A percentile compares a stretch with the other conserved stretches of the same genome.
Evolutionary conservation across 2,113 vertebrate genomes (phyloP).

Genomic region (Cryptomyrus ogoouensis): DNA sequence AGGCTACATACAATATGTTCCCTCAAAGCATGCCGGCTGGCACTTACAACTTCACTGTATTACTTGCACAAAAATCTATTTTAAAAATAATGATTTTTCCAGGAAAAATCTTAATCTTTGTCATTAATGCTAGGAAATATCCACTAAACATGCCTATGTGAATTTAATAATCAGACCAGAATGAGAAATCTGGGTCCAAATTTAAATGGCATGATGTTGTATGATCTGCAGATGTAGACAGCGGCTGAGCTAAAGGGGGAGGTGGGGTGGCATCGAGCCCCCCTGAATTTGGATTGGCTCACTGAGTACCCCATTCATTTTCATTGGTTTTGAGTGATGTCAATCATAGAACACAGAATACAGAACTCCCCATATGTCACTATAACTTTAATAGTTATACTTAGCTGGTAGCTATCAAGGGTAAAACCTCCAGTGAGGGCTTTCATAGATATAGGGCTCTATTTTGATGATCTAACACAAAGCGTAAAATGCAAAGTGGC

Average conservation of each 20-base stretch:
- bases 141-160: not conserved
- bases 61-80: not conserved
- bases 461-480: too few relatives aligned
- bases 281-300: not conserved
- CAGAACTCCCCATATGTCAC: too few relatives aligned
- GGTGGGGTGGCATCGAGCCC: not conserved
- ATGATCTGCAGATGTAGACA: not conserved
- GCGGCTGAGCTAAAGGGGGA: not conserved
- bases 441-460: too few relatives aligned
- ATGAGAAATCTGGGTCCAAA: not conserved
- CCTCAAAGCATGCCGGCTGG: not conserved
- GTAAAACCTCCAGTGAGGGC: too few relatives aligned
- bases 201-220: not conserved
- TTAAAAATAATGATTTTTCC: not conserved
- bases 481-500: too few relatives aligned
- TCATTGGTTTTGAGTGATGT: not conserved
- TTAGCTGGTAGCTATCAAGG: too few relatives aligned
- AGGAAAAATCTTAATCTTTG: not conserved
- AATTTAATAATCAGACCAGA: not conserved
- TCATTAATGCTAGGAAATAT: not conserved
- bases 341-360: too few relatives aligned
- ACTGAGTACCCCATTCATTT: not conserved
- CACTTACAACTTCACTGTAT: not conserved
- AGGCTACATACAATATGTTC: not conserved
- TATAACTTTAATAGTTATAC: too few relatives aligned